Evolutionary conservation across 2,888 invertebrate genomes (phyloP).

Genomic region (Neelides folsomi): DNA sequence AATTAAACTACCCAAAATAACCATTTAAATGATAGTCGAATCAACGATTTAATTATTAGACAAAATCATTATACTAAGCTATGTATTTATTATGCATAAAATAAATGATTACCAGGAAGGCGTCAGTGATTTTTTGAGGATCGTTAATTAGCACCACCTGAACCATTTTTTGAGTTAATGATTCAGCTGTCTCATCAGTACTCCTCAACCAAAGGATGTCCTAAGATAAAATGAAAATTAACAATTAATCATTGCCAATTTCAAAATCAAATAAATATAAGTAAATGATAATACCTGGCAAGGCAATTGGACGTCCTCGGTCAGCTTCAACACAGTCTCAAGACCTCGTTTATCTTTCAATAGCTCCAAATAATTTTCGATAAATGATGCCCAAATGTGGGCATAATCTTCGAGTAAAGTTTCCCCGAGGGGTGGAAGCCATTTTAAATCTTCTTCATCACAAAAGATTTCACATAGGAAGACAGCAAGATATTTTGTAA

Average conservation of each 20-base stretch:
- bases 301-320: slow-evolving; percentile 18
- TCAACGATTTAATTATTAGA: too few species aligned
- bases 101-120: slow-evolving; percentile 19
- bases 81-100: neutral
- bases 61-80: neutral
- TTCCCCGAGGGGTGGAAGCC: slow-evolving; percentile 24
- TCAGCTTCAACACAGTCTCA: slow-evolving; percentile 27
- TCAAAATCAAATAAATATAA: neutral
- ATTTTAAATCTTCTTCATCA: slow-evolving; percentile 27
- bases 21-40: neutral
- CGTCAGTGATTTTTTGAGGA: slow-evolving; percentile 17
- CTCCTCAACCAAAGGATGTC: slow-evolving; percentile 23
- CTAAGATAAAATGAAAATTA: slow-evolving; percentile 11
- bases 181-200: slow-evolving; percentile 18
- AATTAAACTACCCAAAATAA: neutral
- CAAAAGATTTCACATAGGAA: slow-evolving; percentile 28
- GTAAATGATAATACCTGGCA: slow-evolving; percentile 15
- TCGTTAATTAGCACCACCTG: slow-evolving; percentile 27
- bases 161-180: slow-evolving; percentile 28
- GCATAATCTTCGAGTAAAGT: slow-evolving; percentile 18
- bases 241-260: neutral
- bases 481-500: slow-evolving; percentile 24
- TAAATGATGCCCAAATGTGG: slow-evolving; percentile 18
- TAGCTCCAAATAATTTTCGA: slow-evolving; percentile 23
- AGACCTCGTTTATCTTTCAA: slow-evolving; percentile 25